Conservation (phyloP, 2,113 vertebrate genomes). For the Cynopterus brachyotis region DNA sequence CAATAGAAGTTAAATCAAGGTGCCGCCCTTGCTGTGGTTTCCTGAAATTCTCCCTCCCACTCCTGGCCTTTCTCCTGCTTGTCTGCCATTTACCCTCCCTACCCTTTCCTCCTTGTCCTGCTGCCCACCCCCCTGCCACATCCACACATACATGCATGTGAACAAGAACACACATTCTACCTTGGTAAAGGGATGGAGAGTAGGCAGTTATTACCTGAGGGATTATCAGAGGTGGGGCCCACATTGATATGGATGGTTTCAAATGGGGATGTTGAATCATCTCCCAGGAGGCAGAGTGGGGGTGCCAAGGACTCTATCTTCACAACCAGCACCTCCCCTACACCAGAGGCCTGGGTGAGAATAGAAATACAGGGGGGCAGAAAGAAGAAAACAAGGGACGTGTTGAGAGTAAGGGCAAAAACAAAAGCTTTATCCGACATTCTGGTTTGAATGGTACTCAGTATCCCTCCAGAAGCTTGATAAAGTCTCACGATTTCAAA, state of each 20-base stretch:
- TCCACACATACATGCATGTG: not conserved
- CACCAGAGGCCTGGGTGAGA: conserved; percentile 53
- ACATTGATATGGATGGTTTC: conserved; percentile 86
- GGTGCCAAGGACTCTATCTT: conserved; percentile 91
- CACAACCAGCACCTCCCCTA: conserved; percentile 69
- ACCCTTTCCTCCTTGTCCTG: not conserved
- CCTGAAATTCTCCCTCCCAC: not conserved
- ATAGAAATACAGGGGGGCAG: not conserved
- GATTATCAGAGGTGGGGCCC: conserved; percentile 50
- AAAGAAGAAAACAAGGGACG: not conserved
- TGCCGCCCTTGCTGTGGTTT: not conserved
- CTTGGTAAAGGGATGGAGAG: not conserved
- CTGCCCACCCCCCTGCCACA: not conserved
- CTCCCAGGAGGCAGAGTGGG: conserved; percentile 90
- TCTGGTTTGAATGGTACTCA: not conserved
- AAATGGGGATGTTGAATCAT: conserved; percentile 85
- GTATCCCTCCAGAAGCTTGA: not conserved
- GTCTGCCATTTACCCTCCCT: too few relatives aligned
- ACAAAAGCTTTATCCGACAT: not conserved
- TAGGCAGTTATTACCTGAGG: conserved; percentile 56
- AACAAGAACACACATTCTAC: not conserved
- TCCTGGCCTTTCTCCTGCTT: not conserved
- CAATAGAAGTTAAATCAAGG: not conserved
- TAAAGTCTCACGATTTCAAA: not conserved
- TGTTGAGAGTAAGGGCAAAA: not conserved